phyloP scores from a whole-genome alignment of 2,113 vertebrate genomes.

The Chaetodon auriga region DNA sequence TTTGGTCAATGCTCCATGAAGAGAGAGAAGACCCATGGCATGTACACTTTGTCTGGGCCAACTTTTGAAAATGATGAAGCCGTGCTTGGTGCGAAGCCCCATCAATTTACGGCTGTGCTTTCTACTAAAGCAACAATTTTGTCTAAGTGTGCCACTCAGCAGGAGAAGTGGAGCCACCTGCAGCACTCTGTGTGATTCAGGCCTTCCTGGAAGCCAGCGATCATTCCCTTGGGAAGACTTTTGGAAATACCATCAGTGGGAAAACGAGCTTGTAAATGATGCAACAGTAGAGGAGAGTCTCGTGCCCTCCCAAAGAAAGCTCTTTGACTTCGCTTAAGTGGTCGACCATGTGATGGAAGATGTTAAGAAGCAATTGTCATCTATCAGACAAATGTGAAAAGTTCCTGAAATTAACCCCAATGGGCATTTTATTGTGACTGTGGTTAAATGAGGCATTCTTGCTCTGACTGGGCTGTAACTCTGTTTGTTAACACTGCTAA shows the following conservation, averaged over 20 bases:
- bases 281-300: neutral
- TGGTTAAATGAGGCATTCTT: constrained; percentile 28
- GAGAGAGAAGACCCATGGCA: neutral
- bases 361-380: neutral
- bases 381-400: constrained; percentile 16
- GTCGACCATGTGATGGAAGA: neutral
- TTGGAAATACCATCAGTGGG: neutral
- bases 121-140: neutral
- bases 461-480: constrained; percentile 27
- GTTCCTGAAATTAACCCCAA: constrained; percentile 27
- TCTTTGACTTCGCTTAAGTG: neutral
- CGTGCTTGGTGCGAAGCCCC: neutral
- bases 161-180: neutral
- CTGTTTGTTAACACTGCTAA: constrained; percentile 28
- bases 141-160: neutral
- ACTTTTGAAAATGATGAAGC: neutral
- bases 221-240: constrained; percentile 6
- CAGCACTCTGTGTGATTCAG: neutral
- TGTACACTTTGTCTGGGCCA: neutral
- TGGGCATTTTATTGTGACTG: constrained; percentile 32
- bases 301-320: constrained; percentile 1
- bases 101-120: neutral
- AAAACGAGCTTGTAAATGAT: constrained; percentile 22
- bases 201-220: constrained; percentile 1
- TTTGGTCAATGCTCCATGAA: neutral